These are phyloP conservation scores for Cygnus buccinator DNA, from an alignment of 2,113 vertebrate genomes.

Conservation along the genomic window DNA sequence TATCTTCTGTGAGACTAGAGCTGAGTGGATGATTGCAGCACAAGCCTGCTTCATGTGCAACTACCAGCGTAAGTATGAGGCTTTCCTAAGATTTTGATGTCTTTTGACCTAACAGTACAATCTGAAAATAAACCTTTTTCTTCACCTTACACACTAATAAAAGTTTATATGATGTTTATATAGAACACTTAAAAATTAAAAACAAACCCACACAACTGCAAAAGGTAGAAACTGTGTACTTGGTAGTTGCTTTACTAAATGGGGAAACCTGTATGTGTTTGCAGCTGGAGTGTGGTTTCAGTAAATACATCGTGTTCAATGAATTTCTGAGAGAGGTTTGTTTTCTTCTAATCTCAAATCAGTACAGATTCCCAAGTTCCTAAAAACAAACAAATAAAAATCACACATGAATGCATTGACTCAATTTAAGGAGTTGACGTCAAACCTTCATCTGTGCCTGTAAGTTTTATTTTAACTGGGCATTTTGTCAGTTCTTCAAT, in stretches of 20 bases:
- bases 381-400: constrained; percentile 32
- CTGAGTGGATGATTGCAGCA: constrained; percentile 92
- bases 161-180: neutral
- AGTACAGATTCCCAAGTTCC: neutral
- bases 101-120: neutral
- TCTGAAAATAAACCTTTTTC: neutral
- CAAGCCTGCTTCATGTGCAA: constrained; percentile 95
- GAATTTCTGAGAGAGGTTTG: neutral
- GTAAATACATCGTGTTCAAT: neutral
- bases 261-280: neutral
- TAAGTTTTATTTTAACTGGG: neutral
- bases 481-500: neutral
- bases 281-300: neutral
- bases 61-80: constrained; percentile 86
- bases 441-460: neutral
- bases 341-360: neutral
- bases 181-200: neutral
- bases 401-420: neutral
- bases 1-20: constrained; percentile 95
- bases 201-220: neutral
- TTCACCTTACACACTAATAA: neutral
- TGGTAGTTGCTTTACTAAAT: neutral
- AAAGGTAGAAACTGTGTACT: neutral
- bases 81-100: neutral
- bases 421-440: neutral